A percentile compares a stretch with the other conserved stretches of the same genome.
phyloP scores from a whole-genome alignment of 2,888 invertebrate genomes.

The Ptychoptera contaminata region DNA sequence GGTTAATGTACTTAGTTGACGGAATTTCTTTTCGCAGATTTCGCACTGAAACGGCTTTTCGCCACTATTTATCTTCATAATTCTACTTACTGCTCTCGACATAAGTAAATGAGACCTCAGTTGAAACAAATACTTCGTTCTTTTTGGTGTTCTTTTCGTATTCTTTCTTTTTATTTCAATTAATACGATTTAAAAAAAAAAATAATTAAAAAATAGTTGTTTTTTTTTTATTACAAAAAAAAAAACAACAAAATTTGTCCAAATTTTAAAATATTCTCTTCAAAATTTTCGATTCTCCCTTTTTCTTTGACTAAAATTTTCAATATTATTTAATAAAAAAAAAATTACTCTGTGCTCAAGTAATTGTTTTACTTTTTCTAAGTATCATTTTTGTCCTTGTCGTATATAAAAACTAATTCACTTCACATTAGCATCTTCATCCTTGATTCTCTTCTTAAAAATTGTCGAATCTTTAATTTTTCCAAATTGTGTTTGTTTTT shows the following conservation, averaged over 20 bases:
- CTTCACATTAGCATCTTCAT: too few relatives aligned
- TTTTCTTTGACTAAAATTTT: too few relatives aligned
- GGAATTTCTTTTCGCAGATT: slow-evolving; percentile 30
- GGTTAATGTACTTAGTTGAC: slow-evolving; percentile 30
- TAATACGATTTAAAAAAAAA: not conserved
- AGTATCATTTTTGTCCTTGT: too few relatives aligned
- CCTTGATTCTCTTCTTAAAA: too few relatives aligned
- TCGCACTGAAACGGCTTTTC: slow-evolving; percentile 32
- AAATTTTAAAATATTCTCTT: too few relatives aligned
- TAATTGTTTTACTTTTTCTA: too few relatives aligned
- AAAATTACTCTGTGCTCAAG: too few relatives aligned
- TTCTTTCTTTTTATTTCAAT: not conserved
- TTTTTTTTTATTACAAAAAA: not conserved
- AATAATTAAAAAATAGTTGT: not conserved
- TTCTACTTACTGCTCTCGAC: not conserved
- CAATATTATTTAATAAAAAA: too few relatives aligned
- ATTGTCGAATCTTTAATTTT: too few relatives aligned
- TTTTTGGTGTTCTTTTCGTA: not conserved
- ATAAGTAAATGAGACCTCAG: slow-evolving; percentile 2
- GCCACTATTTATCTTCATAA: slow-evolving; percentile 4
- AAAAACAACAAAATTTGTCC: not conserved
- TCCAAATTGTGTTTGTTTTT: too few relatives aligned
- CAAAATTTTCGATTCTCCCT: too few relatives aligned
- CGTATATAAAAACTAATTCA: too few relatives aligned
- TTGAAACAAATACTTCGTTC: not conserved